Conservation (phyloP, 2,113 vertebrate genomes). For the Rhinopomastus cyanomelas region DNA sequence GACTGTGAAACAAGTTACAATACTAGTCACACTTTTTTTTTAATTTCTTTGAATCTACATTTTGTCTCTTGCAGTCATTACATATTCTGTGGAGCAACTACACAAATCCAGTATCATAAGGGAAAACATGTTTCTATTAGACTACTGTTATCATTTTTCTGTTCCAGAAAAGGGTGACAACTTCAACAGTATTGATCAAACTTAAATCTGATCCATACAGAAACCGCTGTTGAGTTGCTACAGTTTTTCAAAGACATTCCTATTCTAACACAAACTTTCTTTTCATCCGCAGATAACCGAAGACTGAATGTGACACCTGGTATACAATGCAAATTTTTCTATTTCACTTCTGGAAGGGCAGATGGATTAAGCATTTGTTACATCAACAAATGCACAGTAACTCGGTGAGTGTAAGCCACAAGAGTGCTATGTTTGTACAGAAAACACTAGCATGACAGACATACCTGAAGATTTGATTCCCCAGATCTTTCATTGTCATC, state of each 20-base stretch:
- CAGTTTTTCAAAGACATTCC: not conserved
- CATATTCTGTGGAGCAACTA: not conserved
- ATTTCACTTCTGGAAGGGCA: not conserved
- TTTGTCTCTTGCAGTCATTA: not conserved
- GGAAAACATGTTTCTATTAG: not conserved
- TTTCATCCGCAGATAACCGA: not conserved
- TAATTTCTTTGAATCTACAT: not conserved
- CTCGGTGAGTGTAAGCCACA: not conserved
- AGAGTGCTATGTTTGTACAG: not conserved
- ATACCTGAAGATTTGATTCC: constrained; percentile 88
- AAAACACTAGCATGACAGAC: not conserved
- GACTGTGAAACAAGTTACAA: not conserved
- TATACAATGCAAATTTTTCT: not conserved
- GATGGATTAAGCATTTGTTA: not conserved
- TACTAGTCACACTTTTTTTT: not conserved
- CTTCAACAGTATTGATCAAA: too few species aligned
- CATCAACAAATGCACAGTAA: not conserved
- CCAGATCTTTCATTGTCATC: constrained; percentile 82
- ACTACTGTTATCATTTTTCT: not conserved
- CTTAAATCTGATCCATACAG: not conserved
- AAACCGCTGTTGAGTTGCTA: not conserved
- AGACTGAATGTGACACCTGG: not conserved
- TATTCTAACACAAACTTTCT: not conserved
- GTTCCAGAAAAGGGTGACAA: not conserved
- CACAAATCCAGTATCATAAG: not conserved